Conservation (phyloP, 2,888 invertebrate species). For the Pseudolycoriella hygida region DNA sequence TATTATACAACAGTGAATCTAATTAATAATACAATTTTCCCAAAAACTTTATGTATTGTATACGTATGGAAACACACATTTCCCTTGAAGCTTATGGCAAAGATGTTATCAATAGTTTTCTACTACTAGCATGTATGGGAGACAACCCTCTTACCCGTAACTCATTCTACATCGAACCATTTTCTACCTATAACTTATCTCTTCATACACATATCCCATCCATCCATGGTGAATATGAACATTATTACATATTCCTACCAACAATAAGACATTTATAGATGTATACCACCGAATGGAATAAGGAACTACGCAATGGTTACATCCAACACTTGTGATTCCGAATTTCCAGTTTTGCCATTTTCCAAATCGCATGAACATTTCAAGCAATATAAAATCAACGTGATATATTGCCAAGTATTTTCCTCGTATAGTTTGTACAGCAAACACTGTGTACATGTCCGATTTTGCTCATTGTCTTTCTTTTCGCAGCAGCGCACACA, state of each 20-base stretch:
- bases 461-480: background rate
- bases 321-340: background rate
- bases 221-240: no score
- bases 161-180: no score
- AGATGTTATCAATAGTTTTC: slow-evolving; percentile 1
- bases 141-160: no score
- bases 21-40: slow-evolving; percentile 1
- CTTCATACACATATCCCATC: no score
- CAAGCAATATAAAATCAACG: background rate
- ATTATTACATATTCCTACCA: no score
- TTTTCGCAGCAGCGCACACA: background rate
- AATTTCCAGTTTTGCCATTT: background rate
- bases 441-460: background rate
- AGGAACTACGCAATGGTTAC: background rate
- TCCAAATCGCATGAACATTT: background rate
- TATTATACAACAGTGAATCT: background rate
- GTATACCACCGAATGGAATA: no score
- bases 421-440: background rate
- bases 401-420: background rate
- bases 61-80: background rate
- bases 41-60: background rate
- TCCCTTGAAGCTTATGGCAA: background rate
- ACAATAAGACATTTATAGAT: no score
- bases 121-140: background rate
- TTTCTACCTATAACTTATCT: no score